A percentile compares a stretch with the other conserved stretches of the same genome.
Conservation (phyloP, 2,888 invertebrate species). For the Copidosoma aretas region DNA sequence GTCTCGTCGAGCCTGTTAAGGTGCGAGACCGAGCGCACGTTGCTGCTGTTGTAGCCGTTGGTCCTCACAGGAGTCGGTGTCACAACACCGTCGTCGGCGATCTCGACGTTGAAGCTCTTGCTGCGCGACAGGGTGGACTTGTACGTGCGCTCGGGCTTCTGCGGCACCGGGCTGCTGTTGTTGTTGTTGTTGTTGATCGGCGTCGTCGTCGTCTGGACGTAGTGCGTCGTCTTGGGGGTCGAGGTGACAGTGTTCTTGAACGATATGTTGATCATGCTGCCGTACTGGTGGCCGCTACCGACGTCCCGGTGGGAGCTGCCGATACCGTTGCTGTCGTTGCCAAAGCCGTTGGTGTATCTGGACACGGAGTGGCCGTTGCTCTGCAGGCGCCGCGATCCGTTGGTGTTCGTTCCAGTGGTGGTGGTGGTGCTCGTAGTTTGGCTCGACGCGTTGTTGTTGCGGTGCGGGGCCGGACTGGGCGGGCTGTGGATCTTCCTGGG, state of each 20-base stretch:
- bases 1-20: slow-evolving; percentile 74
- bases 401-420: slow-evolving; percentile 14
- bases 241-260: slow-evolving; percentile 64
- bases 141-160: slow-evolving; percentile 81
- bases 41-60: slow-evolving; percentile 4
- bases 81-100: slow-evolving; percentile 61
- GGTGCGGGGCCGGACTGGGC: slow-evolving; percentile 57
- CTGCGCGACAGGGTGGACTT: slow-evolving; percentile 77
- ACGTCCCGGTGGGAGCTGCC: slow-evolving; percentile 27
- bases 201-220: slow-evolving; percentile 25
- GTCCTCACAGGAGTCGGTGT: slow-evolving; percentile 37
- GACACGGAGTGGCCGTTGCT: background rate
- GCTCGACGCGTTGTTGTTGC: slow-evolving; percentile 51
- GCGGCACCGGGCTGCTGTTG: slow-evolving; percentile 46
- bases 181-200: slow-evolving; percentile 33
- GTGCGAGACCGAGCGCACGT: slow-evolving; percentile 74
- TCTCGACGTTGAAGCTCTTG: slow-evolving; percentile 86
- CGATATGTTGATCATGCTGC: slow-evolving; percentile 70
- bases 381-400: slow-evolving; percentile 1
- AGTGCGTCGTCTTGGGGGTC: slow-evolving; percentile 41
- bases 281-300: slow-evolving; percentile 47
- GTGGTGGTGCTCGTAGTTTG: slow-evolving; percentile 5
- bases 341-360: background rate
- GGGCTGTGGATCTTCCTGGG: slow-evolving; percentile 68
- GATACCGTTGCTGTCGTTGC: slow-evolving; percentile 19